Conservation (phyloP, 2,888 invertebrate genomes). For the Anticlea derivata region DNA sequence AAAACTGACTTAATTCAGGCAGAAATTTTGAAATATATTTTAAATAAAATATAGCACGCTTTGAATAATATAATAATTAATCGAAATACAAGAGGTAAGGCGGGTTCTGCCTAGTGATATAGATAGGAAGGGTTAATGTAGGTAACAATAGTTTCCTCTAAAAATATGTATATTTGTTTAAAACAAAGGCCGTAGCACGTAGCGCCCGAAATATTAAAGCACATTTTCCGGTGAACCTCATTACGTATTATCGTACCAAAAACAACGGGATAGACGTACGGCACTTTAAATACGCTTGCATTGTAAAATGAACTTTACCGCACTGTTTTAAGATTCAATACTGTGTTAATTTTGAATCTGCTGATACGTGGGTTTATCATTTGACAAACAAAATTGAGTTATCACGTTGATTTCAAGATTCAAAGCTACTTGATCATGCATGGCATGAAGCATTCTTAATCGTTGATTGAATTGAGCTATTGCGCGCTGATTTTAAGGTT, state of each 20-base stretch:
- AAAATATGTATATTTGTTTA: constrained; percentile 23
- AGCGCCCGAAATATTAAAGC: constrained; percentile 25
- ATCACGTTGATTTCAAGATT: neutral
- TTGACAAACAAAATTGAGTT: neutral
- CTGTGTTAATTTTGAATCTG: neutral
- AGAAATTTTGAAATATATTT: too few species aligned
- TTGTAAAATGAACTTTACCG: neutral
- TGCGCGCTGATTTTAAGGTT: neutral
- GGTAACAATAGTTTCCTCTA: constrained; percentile 15
- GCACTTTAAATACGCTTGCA: neutral
- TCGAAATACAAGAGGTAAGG: neutral
- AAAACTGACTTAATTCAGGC: too few species aligned
- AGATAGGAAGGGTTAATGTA: constrained; percentile 16
- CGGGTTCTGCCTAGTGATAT: neutral
- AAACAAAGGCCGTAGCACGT: constrained; percentile 23
- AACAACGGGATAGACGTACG: constrained; percentile 36
- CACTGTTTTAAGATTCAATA: neutral
- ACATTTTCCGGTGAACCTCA: constrained; percentile 20
- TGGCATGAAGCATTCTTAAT: too few species aligned
- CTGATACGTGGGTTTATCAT: neutral
- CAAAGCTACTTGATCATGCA: too few species aligned
- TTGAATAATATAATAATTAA: too few species aligned
- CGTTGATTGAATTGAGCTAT: neutral
- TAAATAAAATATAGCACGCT: too few species aligned
- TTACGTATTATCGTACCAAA: constrained; percentile 35